Conservation (phyloP, 2,888 invertebrate species). For the Agrenia bidenticulata region DNA sequence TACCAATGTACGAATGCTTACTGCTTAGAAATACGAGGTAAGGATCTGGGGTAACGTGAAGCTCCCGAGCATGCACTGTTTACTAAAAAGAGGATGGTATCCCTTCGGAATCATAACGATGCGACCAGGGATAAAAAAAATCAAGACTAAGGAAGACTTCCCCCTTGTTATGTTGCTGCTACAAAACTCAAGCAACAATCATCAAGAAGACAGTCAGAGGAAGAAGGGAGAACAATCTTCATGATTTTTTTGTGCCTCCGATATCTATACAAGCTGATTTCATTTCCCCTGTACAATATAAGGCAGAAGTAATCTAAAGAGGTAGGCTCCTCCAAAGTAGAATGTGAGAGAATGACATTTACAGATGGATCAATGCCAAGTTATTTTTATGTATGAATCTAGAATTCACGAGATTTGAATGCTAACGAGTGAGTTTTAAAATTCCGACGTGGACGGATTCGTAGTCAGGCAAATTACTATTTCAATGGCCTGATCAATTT, state of each 20-base stretch:
- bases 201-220: neutral
- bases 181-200: neutral
- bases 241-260: neutral
- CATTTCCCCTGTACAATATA: neutral
- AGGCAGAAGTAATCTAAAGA: too few relatives aligned
- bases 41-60: neutral
- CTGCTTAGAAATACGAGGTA: neutral
- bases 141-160: neutral
- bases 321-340: neutral
- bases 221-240: neutral
- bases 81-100: slow-evolving; percentile 17
- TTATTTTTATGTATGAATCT: slow-evolving; percentile 22
- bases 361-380: slow-evolving; percentile 26
- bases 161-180: neutral
- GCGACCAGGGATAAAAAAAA: slow-evolving; percentile 8
- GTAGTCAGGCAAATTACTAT: slow-evolving; percentile 3
- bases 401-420: slow-evolving; percentile 21
- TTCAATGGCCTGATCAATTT: slow-evolving; percentile 22
- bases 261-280: neutral
- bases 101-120: slow-evolving; percentile 18
- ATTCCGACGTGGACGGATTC: slow-evolving; percentile 13
- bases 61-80: slow-evolving; percentile 12
- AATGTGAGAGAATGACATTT: slow-evolving; percentile 24
- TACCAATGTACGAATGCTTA: neutral
- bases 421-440: slow-evolving; percentile 24